phyloP scores from a whole-genome alignment of 2,797 vertebrate species.

The Scolopax rusticola region DNA sequence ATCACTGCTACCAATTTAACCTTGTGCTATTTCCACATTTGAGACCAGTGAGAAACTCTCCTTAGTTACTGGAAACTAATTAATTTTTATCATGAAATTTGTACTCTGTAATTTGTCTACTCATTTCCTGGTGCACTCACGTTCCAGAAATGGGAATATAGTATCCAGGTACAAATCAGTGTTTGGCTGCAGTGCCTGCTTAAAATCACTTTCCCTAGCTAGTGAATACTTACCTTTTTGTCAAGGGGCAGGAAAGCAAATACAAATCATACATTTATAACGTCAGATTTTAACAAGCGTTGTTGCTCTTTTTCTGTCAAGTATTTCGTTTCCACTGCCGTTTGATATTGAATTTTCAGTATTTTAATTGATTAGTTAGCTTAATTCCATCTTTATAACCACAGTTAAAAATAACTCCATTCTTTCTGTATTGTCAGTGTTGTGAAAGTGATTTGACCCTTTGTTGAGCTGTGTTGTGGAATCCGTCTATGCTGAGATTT shows the following conservation, averaged over 20 bases:
- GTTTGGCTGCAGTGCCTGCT: not conserved
- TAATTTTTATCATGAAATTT: not conserved
- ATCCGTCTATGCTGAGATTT: not conserved
- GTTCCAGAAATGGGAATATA: not conserved
- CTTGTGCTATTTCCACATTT: not conserved
- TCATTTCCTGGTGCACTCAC: not conserved
- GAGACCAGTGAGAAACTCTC: not conserved
- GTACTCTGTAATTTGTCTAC: not conserved
- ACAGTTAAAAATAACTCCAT: not conserved
- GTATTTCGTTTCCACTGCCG: not conserved
- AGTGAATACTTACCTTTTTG: not conserved
- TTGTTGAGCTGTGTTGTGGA: not conserved
- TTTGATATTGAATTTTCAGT: not conserved
- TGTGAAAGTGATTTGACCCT: not conserved
- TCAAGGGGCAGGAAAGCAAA: not conserved
- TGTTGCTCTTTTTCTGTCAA: not conserved
- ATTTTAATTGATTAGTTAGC: not conserved
- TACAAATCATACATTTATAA: not conserved
- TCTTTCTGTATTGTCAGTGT: not conserved
- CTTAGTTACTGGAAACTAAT: not conserved
- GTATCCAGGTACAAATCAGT: not conserved
- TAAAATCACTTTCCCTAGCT: not conserved
- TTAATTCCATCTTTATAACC: not conserved
- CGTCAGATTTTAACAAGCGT: not conserved
- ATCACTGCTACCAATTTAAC: not conserved